Base-by-base conservation (phyloP, 2,888 invertebrate species). In the Theretra japonica region DNA sequence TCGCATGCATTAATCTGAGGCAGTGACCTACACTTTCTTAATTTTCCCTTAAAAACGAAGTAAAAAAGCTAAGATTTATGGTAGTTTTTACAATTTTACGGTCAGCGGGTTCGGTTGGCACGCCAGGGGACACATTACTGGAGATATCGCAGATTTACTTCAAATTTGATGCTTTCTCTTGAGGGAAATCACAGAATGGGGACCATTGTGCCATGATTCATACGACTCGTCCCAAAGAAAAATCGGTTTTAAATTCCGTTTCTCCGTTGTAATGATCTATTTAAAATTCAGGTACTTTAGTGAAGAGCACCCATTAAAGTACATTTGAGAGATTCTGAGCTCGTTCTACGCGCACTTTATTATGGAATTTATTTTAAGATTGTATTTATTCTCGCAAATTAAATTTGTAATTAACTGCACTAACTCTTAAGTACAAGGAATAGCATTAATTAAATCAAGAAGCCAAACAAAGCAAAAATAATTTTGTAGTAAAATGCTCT, bases 31-130 rank as follows among this genome's bases (percentile, higher is more conserved):
- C 28, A 56, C 56, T 56, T 65, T 70, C 53, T 57, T 62, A 33
- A 71, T 65, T 65, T 48, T 48, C 62, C 21, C 56, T 53, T 21
- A 71, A 71, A 56, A 72, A 72, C 68, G 48, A 71, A 72, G 69
- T 69, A 69, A 87, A 84, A 15, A 86, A 86, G 85, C 81, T 83
- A 85, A 89, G 91, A 93, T 93, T 92, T 93, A 92, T 93, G 85
- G 88, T 88, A 92, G 92, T 93, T 93, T 92, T 93, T 92, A 92
- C 92, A 93, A 93, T 93, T 93, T 93, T 93, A 92, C 92, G 93
- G 92, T 92, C 91, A 90, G 88, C 87, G 92, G 86, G 89, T 90
- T 90, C 88, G 88, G 87, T 84, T 85, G 85, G 84, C 82, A 87
- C 83, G 86, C 86, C 90, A 81, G 78, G 92, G 93, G 92, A 93